Percentiles rank a stretch among this genome's conserved stretches.
These are phyloP conservation scores for Brachyptera putata DNA, from an alignment of 2,888 invertebrate genomes.

Conservation along the genomic window DNA sequence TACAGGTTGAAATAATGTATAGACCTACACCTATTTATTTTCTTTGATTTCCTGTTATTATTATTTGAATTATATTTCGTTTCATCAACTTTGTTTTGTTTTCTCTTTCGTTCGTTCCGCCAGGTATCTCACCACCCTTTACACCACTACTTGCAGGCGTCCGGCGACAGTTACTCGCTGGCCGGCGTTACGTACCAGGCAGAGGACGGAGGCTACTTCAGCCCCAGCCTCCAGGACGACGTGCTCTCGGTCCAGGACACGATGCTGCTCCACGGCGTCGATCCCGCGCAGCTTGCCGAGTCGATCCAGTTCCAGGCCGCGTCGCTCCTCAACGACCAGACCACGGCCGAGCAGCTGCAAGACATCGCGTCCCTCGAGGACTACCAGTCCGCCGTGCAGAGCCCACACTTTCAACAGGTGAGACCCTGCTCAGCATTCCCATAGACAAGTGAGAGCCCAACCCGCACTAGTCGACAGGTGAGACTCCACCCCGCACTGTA, in stretches of 20 bases:
- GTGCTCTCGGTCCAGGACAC: slow-evolving; percentile 63
- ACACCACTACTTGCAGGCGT: slow-evolving; percentile 8
- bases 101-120: not conserved
- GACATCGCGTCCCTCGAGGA: slow-evolving; percentile 48
- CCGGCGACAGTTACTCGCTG: slow-evolving; percentile 49
- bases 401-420: slow-evolving; percentile 29
- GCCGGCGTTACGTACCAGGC: slow-evolving; percentile 60
- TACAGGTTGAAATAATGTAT: too few relatives aligned
- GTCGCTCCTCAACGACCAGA: slow-evolving; percentile 48
- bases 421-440: too few relatives aligned
- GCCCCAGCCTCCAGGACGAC: slow-evolving; percentile 59
- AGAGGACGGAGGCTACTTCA: slow-evolving; percentile 52
- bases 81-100: not conserved
- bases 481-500: too few relatives aligned
- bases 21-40: not conserved
- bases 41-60: not conserved
- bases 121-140: slow-evolving; percentile 9
- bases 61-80: not conserved
- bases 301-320: slow-evolving; percentile 48
- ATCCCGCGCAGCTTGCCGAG: slow-evolving; percentile 52
- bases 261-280: slow-evolving; percentile 57
- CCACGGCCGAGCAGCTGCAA: slow-evolving; percentile 45
- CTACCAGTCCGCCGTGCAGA: slow-evolving; percentile 43
- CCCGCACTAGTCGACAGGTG: too few relatives aligned
- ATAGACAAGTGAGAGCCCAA: too few relatives aligned